phyloP scores from a whole-genome alignment of 2,113 vertebrate genomes.

The Phylloscopus trochiloides region DNA sequence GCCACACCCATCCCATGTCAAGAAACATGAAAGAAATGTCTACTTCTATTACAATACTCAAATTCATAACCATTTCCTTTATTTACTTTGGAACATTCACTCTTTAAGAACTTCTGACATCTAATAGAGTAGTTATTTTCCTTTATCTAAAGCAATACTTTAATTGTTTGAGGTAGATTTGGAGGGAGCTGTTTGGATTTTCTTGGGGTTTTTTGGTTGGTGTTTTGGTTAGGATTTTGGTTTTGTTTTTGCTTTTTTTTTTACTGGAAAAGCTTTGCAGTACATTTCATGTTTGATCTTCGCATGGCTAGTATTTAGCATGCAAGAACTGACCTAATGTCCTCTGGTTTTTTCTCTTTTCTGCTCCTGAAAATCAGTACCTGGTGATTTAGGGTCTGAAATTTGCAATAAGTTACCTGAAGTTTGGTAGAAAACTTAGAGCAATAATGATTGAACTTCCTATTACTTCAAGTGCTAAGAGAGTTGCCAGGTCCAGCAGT shows the following conservation, averaged over 20 bases:
- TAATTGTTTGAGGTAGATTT: not conserved
- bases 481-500: not conserved
- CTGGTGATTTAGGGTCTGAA: not conserved
- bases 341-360: fast-evolving
- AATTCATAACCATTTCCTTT: not conserved
- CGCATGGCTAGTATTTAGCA: not conserved
- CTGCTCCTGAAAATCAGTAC: not conserved
- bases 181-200: fast-evolving
- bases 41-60: not conserved
- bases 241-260: not conserved
- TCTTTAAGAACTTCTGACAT: not conserved
- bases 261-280: not conserved
- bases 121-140: not conserved
- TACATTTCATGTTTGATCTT: not conserved
- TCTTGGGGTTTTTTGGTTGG: not conserved
- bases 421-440: not conserved
- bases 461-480: not conserved
- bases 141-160: not conserved
- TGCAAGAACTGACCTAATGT: not conserved
- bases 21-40: not conserved
- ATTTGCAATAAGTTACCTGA: not conserved
- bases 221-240: not conserved
- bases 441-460: not conserved
- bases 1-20: not conserved
- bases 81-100: not conserved